Conservation (phyloP, 2,797 vertebrate genomes). For the Pithecia hirsuta region DNA sequence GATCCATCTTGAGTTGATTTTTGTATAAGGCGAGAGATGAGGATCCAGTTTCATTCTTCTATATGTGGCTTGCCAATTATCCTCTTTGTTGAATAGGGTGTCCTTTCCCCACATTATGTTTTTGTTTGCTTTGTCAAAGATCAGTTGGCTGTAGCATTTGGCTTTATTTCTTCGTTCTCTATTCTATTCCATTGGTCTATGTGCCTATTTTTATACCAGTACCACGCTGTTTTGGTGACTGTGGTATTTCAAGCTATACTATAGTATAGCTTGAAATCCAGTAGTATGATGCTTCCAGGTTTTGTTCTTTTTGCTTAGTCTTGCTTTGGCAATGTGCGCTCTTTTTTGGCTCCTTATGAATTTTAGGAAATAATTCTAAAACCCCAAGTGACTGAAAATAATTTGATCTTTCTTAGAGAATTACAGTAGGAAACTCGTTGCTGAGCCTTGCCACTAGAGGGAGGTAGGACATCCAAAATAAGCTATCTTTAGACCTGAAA, state of each 20-base stretch:
- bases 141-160: too few relatives aligned
- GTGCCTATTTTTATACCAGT: background rate
- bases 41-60: too few relatives aligned
- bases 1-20: too few relatives aligned
- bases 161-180: too few relatives aligned
- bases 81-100: too few relatives aligned
- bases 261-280: background rate
- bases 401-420: background rate
- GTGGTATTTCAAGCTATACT: background rate
- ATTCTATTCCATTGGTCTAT: too few relatives aligned
- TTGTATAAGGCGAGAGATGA: too few relatives aligned
- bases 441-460: background rate
- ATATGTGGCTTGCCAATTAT: too few relatives aligned
- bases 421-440: background rate
- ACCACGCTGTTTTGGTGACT: background rate
- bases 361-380: background rate
- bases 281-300: background rate
- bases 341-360: background rate
- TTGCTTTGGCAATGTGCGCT: background rate
- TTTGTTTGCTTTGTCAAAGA: too few relatives aligned
- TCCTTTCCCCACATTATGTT: too few relatives aligned
- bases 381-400: background rate
- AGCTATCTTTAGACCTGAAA: background rate
- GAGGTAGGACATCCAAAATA: background rate
- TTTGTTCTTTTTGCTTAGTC: background rate